Evolutionary conservation across 1,140 invertebrate species (phyloP), one percentile per base, ranked within the genome.

Genomic region (Vanessa tameamea): DNA sequence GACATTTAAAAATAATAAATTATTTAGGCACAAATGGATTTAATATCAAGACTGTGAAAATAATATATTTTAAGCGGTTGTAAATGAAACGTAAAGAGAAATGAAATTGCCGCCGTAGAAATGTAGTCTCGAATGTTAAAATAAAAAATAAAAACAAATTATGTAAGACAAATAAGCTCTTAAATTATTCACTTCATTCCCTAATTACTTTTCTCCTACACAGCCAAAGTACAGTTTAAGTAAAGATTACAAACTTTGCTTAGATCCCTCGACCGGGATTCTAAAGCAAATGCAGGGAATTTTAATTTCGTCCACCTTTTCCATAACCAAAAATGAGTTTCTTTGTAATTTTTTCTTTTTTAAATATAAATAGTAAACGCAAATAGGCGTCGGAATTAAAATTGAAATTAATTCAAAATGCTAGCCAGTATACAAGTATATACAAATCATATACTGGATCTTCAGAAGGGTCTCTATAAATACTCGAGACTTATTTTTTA

Each of bases 161-260:
- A 31, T 20, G 51, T 23, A 66, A 72, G 64, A 50, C 72, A 73
- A 73, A 73, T 69, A 68, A 23, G 51, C 43, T 43, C 15, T 64
- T 73, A 64, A 64, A 69, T 64, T 69, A 73, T 69, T 73, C 65
- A 68, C 48, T 15, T 53, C 53, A 15, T 31, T 9, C 15, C 26
- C 47, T 73, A 69, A 73, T 73, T 67, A 69, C 48, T 73, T 73
- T 73, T 69, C 26, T 43, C 57, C 48, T 65, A 64, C 23, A 13
- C 23, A 6, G 3, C 47, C 55, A 12, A 53, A 63, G 50, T 65
- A 65, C 37, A 43, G 7, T 55, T 31, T 48, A 53, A 65, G 48
- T 16, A 15, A 55, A 55, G 59, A 20, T 55, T 55, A 53, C 47
- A 47, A 55, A 55, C 15, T 65, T 64, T 37, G 2, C 15, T 55